Percentiles rank a stretch among this genome's conserved stretches.
These are phyloP conservation scores for Benitochromis conjunctus DNA, from an alignment of 2,113 vertebrate species.

Conservation along the genomic window DNA sequence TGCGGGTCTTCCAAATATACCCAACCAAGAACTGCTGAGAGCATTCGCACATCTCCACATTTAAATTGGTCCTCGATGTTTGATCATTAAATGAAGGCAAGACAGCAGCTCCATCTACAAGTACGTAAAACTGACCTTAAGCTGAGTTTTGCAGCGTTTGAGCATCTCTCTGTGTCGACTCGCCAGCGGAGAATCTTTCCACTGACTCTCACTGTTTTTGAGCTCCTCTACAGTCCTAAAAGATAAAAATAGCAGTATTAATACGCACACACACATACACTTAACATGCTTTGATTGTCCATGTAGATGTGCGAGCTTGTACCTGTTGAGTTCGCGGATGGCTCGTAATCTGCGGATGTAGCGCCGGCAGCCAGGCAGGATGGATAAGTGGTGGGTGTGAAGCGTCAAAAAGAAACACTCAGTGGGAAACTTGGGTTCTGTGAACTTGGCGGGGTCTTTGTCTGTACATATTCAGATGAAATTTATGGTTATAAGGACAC, in stretches of 20 bases:
- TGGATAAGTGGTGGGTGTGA: constrained; percentile 93
- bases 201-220: constrained; percentile 96
- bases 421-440: constrained; percentile 95
- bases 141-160: constrained; percentile 97
- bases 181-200: constrained; percentile 95
- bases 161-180: constrained; percentile 95
- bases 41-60: not conserved
- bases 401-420: constrained; percentile 98
- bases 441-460: constrained; percentile 82
- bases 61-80: rapidly evolving
- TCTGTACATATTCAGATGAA: constrained; percentile 64
- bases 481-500: not conserved
- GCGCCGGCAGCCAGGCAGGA: constrained; percentile 92
- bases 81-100: not conserved
- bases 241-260: not conserved
- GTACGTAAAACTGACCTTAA: constrained; percentile 83
- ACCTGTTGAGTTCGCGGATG: constrained; percentile 97
- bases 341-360: constrained; percentile 93
- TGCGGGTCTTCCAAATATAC: not conserved
- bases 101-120: not conserved
- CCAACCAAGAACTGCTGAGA: not conserved
- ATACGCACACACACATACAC: not conserved
- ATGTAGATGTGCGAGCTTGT: not conserved
- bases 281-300: not conserved
- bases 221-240: constrained; percentile 94